A percentile compares a stretch with the other conserved stretches of the same genome.
Conservation (phyloP, 1,140 invertebrate species). For the Drosophila tani region DNA sequence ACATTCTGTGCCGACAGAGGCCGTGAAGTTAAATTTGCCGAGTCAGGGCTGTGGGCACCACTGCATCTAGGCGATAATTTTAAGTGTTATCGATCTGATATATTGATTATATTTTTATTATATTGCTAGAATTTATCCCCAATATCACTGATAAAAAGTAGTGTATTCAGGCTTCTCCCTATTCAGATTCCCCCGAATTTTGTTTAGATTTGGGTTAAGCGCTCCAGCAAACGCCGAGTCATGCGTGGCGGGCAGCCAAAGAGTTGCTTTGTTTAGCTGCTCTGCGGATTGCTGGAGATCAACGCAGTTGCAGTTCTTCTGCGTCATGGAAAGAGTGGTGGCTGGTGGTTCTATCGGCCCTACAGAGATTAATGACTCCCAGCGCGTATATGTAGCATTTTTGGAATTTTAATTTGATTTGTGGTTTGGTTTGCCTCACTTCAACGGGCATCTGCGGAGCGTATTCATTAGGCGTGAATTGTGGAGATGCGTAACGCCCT, state of each 20-base stretch:
- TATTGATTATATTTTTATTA: too few relatives aligned
- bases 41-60: too few relatives aligned
- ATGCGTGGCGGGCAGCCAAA: slow-evolving; percentile 63
- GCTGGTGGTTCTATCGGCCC: slow-evolving; percentile 41
- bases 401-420: slow-evolving; percentile 79
- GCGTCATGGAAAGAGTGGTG: neutral
- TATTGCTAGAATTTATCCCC: too few relatives aligned
- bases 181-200: slow-evolving; percentile 2
- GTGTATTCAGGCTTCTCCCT: neutral
- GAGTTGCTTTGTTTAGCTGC: slow-evolving; percentile 38
- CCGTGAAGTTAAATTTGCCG: too few relatives aligned
- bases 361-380: slow-evolving; percentile 49
- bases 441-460: slow-evolving; percentile 34
- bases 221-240: slow-evolving; percentile 70
- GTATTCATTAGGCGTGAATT: slow-evolving; percentile 39
- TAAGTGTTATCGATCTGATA: neutral
- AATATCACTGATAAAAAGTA: neutral
- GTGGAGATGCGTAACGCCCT: slow-evolving; percentile 56
- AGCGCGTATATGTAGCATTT: slow-evolving; percentile 37
- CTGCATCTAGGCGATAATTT: too few relatives aligned
- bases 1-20: too few relatives aligned
- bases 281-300: slow-evolving; percentile 20
- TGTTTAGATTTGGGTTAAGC: slow-evolving; percentile 71
- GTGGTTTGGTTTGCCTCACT: slow-evolving; percentile 59
- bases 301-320: slow-evolving; percentile 48